Conservation (phyloP, 2,797 vertebrate species). For the Typhlichthys eigenmanni region DNA sequence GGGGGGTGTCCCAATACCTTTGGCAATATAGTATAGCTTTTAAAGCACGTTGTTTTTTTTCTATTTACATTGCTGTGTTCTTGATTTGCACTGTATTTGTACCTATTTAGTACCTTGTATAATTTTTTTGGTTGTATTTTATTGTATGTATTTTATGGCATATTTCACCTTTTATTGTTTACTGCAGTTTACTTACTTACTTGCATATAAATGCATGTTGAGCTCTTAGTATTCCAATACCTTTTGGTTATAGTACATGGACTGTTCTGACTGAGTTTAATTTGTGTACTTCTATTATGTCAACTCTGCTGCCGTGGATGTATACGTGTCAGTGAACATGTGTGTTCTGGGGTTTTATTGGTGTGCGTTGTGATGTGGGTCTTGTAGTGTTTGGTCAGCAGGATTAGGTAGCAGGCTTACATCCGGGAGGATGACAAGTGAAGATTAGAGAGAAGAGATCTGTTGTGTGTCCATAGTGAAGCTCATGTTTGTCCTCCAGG, state of each 20-base stretch:
- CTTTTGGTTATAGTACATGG: no score
- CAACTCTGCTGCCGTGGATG: slow-evolving; percentile 13
- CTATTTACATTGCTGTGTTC: no score
- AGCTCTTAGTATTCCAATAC: no score
- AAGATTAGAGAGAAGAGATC: slow-evolving; percentile 55
- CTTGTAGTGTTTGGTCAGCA: slow-evolving; percentile 45
- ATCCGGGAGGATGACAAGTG: slow-evolving; percentile 43
- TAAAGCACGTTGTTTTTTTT: no score
- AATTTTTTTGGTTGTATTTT: background rate
- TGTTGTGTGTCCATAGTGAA: slow-evolving; percentile 48
- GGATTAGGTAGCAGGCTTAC: slow-evolving; percentile 59
- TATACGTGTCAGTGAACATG: background rate
- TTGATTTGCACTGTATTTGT: no score
- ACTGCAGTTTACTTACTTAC: no score
- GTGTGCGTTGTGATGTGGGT: slow-evolving; percentile 33
- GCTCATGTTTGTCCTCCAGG: slow-evolving; percentile 31
- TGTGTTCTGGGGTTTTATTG: slow-evolving; percentile 25
- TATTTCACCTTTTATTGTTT: no score
- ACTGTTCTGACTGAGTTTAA: no score
- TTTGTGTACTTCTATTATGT: slow-evolving; percentile 4
- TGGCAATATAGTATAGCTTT: no score
- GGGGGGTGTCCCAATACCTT: no score
- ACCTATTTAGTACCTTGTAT: no score
- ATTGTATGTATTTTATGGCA: slow-evolving; percentile 6
- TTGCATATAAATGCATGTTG: no score